These are phyloP conservation scores for Percopsis omiscomaycus DNA, from an alignment of 2,797 vertebrate species.

Conservation along the genomic window DNA sequence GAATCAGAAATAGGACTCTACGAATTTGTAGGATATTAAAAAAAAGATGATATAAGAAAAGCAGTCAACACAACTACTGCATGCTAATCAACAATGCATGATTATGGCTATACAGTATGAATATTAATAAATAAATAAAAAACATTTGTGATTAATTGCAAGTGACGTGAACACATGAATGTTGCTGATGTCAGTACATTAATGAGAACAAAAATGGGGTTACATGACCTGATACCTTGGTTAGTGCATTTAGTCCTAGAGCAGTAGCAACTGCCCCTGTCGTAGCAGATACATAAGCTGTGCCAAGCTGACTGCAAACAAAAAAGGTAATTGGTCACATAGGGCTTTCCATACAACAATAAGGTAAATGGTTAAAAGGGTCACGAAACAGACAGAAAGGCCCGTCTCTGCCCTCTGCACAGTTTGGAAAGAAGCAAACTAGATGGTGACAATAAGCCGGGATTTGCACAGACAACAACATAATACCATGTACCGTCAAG, in stretches of 20 bases:
- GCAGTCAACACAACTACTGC: conserved; percentile 10
- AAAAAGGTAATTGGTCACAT: conserved; percentile 50
- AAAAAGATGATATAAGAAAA: background rate
- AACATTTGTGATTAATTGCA: conserved; percentile 16
- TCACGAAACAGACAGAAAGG: background rate
- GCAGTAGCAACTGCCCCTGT: conserved; percentile 94
- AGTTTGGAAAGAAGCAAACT: too few species aligned
- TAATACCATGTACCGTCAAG: too few species aligned
- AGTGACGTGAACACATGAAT: conserved; percentile 21
- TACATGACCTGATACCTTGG: conserved; percentile 86
- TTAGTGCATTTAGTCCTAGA: conserved; percentile 93
- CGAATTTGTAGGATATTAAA: background rate
- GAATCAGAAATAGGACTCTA: background rate
- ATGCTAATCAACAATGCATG: conserved; percentile 11
- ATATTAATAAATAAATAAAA: conserved; percentile 11
- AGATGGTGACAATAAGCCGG: too few species aligned
- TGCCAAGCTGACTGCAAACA: conserved; percentile 91
- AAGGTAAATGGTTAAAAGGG: conserved; percentile 44
- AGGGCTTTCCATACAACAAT: conserved; percentile 16
- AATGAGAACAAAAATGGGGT: conserved; percentile 47
- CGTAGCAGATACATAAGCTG: conserved; percentile 95
- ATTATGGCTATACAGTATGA: conserved; percentile 1
- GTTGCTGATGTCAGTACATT: background rate
- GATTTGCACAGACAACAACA: too few species aligned
- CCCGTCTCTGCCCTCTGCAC: too few species aligned